Evolutionary conservation across 2,113 vertebrate species (phyloP), one percentile per base, ranked within the genome.

Genomic region (Nicator chloris): DNA sequence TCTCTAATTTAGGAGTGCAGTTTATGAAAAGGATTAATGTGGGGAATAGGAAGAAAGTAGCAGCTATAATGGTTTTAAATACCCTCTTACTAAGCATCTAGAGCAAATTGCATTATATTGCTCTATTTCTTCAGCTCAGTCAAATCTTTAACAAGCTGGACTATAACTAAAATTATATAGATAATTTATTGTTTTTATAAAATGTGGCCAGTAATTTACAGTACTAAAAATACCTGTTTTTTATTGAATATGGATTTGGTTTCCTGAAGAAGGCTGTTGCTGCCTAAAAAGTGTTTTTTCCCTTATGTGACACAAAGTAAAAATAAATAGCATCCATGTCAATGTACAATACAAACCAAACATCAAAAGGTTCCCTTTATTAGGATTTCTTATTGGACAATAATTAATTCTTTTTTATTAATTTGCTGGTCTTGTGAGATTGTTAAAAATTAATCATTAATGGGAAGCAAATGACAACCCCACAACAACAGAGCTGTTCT

Each of bases 401-500:
- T 82, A 93, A 93, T 85, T 40, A 93, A 82, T 88, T 92, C 1
- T 71, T 92, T 37, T 65, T 17, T 4, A 90, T 95, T 96, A 96
- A 95, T 96, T 95, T 95, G 31, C 47, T 84, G 33, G 82, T 88
- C 83, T 95, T 94, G 24, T 60, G 73, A 92, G 86, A 93, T 72
- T 86, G 45, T 93, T 96, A 81, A 95, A 96, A 94, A 93, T 94
- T 96, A 94, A 88, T 93, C 40, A 89, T 94, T 96, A 95, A 93
- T 94, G 68, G 92, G 65, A 82, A 95, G n/a, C 59, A 95, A 96
- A 91, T 94, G 85, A 82, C 65, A 96, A 64, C 21, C 42, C 65
- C 69, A 71, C 82, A 92, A 94, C 59, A 95, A 89, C 59, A 91
- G 90, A 96, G 87, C 54, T 97, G 86, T 68, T 96, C 95, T 97